Evolutionary conservation across 1,140 invertebrate genomes (phyloP), one percentile per base, ranked within the genome.

Genomic region (Drepana arcuata): DNA sequence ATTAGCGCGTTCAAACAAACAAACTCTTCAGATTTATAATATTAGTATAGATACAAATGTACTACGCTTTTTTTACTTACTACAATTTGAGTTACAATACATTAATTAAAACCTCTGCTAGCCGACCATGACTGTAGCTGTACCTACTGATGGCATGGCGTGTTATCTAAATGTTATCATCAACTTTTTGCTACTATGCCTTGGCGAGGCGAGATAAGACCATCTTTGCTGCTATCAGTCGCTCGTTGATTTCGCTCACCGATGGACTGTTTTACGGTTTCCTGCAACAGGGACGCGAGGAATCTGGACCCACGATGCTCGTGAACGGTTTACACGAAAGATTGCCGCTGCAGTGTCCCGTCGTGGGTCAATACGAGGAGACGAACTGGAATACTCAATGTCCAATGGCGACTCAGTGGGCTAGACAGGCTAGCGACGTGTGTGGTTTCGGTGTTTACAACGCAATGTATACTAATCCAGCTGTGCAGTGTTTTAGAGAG

Each of bases 201-300:
- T 61, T 58, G 50, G 46, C 48, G 32, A 40, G 34, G 41, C 33
- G 48, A 68, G 75, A 81, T 81, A 81, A 81, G 61, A 45, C 35
- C 65, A 75, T 78, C 71, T 72, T 60, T 65, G 50, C 30, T 47
- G 36, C 43, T 78, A 81, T 81, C 75, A 81, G 75, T 81, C 58
- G 67, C 37, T 50, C 56, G 65, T 50, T 43, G 69, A 78, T 78
- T 69, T 71, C 58, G 62, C 58, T 49, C 54, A 44, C 60, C 42
- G 65, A 78, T 81, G 73, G 77, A 74, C 71, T 73, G 55, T 49
- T 73, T 54, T 57, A 41, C 44, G 32, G 57, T 61, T 57, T 43
- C 33, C 31, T 42, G 28, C 40, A 31, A n/a, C n/a, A n/a, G n/a
- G n/a, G n/a, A n/a, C 4, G 24, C 10, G 50, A 48, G 39, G 43